A percentile compares a stretch with the other conserved stretches of the same genome.
Conservation (phyloP, 2,113 vertebrate genomes). For the Cyanoliseus patagonus region DNA sequence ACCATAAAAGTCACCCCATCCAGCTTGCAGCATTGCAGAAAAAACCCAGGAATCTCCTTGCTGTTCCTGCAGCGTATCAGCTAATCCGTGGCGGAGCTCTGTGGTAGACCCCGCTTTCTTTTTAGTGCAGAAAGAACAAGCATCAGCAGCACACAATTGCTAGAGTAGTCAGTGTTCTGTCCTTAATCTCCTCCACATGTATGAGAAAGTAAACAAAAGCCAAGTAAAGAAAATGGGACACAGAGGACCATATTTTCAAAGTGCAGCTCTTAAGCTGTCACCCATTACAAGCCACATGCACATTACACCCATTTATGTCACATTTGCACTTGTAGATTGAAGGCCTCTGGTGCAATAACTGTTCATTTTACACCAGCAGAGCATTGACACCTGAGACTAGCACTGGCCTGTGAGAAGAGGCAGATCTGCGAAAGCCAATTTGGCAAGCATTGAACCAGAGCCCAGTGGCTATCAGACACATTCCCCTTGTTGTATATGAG, state of each 20-base stretch:
- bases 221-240: conserved; percentile 18
- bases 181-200: background rate
- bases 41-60: background rate
- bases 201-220: background rate
- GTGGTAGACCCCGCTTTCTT: background rate
- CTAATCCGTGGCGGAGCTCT: background rate
- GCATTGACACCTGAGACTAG: background rate
- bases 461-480: background rate
- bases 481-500: background rate
- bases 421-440: accelerated
- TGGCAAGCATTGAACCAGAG: background rate
- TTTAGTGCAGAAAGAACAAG: background rate
- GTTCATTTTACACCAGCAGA: background rate
- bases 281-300: conserved; percentile 8
- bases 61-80: accelerated
- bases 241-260: conserved; percentile 40
- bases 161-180: background rate
- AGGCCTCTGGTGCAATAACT: background rate
- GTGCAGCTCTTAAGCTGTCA: conserved; percentile 39
- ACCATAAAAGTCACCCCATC: background rate
- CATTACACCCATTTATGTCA: conserved; percentile 28
- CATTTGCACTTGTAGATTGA: conserved; percentile 45
- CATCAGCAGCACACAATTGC: background rate
- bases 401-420: accelerated
- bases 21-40: background rate